phyloP scores from a whole-genome alignment of 1,140 invertebrate species.

The Chironomus striatipennis region DNA sequence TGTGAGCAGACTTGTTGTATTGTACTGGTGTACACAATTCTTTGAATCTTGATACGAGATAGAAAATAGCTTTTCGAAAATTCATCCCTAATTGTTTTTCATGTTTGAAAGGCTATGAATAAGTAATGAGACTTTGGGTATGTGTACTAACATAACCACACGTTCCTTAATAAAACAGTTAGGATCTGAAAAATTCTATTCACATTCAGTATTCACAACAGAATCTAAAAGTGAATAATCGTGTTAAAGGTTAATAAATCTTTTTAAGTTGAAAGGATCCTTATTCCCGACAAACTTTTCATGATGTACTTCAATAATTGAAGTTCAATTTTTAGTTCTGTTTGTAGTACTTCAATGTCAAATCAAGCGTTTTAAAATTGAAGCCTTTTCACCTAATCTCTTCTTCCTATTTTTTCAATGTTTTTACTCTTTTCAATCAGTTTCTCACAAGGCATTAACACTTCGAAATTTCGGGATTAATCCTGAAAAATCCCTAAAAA shows the following conservation, averaged over 20 bases:
- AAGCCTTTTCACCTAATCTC: not conserved
- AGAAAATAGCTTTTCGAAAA: too few species aligned
- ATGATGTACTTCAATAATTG: not conserved
- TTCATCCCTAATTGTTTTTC: constrained; percentile 9
- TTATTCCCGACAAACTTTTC: not conserved
- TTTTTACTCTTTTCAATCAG: not conserved
- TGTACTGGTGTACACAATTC: too few species aligned
- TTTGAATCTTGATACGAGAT: too few species aligned
- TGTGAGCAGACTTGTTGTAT: too few species aligned
- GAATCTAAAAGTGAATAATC: not conserved
- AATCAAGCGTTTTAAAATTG: not conserved
- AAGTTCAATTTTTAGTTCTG: not conserved
- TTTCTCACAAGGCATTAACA: too few species aligned
- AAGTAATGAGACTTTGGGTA: not conserved
- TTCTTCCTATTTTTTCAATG: not conserved
- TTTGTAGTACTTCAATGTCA: not conserved
- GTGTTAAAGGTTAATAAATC: constrained; percentile 3
- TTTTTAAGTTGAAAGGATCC: not conserved
- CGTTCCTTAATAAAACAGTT: not conserved
- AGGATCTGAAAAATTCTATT: not conserved
- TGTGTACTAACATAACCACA: not conserved
- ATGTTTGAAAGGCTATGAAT: constrained; percentile 5
- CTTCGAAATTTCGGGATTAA: too few species aligned
- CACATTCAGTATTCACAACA: not conserved
- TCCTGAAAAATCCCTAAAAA: too few species aligned